A percentile compares a stretch with the other conserved stretches of the same genome.
These are phyloP conservation scores for Caenorhabditis sp. DNA, from an alignment of 2,888 invertebrate genomes.

Conservation along the genomic window DNA sequence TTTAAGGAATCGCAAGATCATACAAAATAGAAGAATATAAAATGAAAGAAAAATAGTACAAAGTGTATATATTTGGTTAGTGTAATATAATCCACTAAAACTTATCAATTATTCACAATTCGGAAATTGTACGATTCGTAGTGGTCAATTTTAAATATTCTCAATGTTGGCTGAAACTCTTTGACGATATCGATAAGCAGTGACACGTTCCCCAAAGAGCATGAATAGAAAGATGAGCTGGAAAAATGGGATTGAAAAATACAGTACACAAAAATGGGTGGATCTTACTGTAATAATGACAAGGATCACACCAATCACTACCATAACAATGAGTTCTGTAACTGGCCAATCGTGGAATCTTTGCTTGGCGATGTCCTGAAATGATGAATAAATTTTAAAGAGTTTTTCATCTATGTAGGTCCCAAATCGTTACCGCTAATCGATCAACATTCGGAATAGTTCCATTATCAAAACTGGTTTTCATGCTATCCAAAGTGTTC, in stretches of 20 bases:
- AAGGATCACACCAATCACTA: slow-evolving; percentile 43
- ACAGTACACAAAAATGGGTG: too few species aligned
- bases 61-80: neutral
- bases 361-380: slow-evolving; percentile 42
- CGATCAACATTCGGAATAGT: slow-evolving; percentile 43
- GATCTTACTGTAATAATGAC: slow-evolving; percentile 46
- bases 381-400: neutral
- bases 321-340: slow-evolving; percentile 48
- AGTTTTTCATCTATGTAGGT: neutral
- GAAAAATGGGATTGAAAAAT: neutral
- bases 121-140: neutral
- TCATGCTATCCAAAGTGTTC: slow-evolving; percentile 36
- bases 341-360: slow-evolving; percentile 50
- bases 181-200: slow-evolving; percentile 34
- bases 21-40: neutral
- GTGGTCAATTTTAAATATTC: slow-evolving; percentile 14
- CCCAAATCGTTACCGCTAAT: slow-evolving; percentile 23
- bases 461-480: slow-evolving; percentile 35
- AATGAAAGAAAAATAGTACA: slow-evolving; percentile 2
- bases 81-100: slow-evolving; percentile 20
- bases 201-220: slow-evolving; percentile 27
- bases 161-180: slow-evolving; percentile 28
- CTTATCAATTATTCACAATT: slow-evolving; percentile 39
- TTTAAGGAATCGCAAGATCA: neutral
- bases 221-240: slow-evolving; percentile 32